Evolutionary conservation across 2,113 vertebrate species (phyloP).

Genomic region (Heteronetta atricapilla): DNA sequence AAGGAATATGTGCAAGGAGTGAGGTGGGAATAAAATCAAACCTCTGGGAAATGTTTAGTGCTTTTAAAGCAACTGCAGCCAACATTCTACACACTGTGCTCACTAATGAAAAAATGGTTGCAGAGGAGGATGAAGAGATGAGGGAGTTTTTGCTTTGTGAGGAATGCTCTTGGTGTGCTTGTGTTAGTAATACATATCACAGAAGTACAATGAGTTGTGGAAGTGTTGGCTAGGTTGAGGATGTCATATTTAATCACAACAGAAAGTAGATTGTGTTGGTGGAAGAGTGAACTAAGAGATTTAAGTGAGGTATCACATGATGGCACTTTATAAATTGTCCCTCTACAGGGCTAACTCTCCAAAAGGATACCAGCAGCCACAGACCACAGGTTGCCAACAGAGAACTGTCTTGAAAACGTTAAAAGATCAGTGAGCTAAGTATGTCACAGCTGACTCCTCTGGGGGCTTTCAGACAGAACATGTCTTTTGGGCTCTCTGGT

Average conservation of each 20-base stretch:
- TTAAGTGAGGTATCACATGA: background rate
- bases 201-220: background rate
- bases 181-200: background rate
- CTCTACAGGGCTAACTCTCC: background rate
- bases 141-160: background rate
- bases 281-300: background rate
- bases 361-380: background rate
- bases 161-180: background rate
- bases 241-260: background rate
- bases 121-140: background rate
- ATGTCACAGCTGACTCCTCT: background rate
- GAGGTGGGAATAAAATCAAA: background rate
- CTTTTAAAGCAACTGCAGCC: background rate
- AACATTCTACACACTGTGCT: background rate
- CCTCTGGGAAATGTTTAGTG: background rate
- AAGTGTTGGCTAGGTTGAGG: background rate
- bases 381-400: background rate
- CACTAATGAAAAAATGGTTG: background rate
- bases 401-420: background rate
- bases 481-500: background rate
- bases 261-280: background rate
- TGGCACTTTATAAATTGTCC: background rate
- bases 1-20: background rate
- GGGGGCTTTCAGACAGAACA: background rate
- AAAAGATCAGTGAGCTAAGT: background rate